Evolutionary conservation across 2,888 invertebrate genomes (phyloP), one percentile per base, ranked within the genome.

Genomic region (Pemphredon lugubris): DNA sequence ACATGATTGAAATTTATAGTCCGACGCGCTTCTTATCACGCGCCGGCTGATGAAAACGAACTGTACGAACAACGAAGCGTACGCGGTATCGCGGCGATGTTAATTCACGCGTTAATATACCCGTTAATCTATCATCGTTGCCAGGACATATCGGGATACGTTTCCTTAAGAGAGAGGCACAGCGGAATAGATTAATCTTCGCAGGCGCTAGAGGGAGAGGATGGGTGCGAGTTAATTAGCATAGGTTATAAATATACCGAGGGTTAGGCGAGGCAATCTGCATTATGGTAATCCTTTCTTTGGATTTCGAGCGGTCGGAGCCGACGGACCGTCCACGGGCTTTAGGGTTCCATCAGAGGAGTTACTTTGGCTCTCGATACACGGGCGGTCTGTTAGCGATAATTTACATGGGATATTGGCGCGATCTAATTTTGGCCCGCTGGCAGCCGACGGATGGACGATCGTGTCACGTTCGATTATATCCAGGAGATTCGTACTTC

Each of bases 391-490:
- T 45, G 77, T 75, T 79, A 67, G 60, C 50, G 75, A 77, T 81
- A 75, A 78, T 78, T 81, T 73, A 71, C 75, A 61, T 58, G 55
- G 61, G 81, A 79, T 75, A 77, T 80, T 68, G 73, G 58, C 73
- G 70, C 48, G 77, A 81, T 81, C 81, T 80, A 80, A 80, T 80
- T 80, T 66, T 54, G 75, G 67, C 32, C 51, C 30, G 65, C 26
- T 47, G 66, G 50, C 77, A 68, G 32, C 34, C 54, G 54, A 61
- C 44, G 54, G 73, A 73, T 48, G 63, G 67, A 70, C 74, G 70
- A 32, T 9, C 65, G 66, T 77, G 77, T 80, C 80, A 65, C 72
- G 74, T 75, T 70, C 81, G 80, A 79, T 79, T 73, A 79, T 67
- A 72, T 55, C 48, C 61, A 47, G 57, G 42, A 60, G 57, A 57